Base-by-base conservation (phyloP, 1,140 invertebrate genomes). In the Bombus sylvicola region DNA sequence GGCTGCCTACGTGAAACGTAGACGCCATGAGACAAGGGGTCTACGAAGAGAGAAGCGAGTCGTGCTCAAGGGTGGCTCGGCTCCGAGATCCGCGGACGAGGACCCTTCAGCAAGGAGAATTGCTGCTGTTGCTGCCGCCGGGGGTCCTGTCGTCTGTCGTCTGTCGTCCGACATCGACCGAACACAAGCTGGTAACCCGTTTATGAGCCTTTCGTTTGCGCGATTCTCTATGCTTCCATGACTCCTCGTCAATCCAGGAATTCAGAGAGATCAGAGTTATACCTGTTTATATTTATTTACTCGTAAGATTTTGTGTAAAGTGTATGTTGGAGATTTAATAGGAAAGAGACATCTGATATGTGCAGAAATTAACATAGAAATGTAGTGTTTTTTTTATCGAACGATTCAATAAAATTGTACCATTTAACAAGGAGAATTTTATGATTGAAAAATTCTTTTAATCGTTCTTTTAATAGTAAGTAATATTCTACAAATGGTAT, bases 1-100 rank as follows among this genome's bases (percentile, higher is more conserved):
- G 90, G 89, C 87, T 93, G 89, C 90, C 88, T 92, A 92, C 92
- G 91, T 93, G 92, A 93, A 93, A 93, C 91, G 89, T 93, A 93
- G 92, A 93, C 91, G 91, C 92, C 91, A 88, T 87, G 88, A 93
- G 92, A 93, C 92, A 93, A 93, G 92, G 89, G 90, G 90, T 86
- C 89, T 92, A 89, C 86, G 85, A 77, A 69, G 77, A 86, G 87
- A 90, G 80, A 81, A 92, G 89, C 87, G 89, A 93, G 91, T 92
- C 93, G 93, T 93, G 93, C 93, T 93, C 92, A 93, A 93, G 93
- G 91, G 92, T 93, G 90, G 92, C 91, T 93, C 89, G 84, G 88
- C 92, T 91, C 88, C 80, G 89, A 87, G 90, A 91, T 93, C 89
- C 88, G 88, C 88, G 91, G 91, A 93, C 90, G 92, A 93, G 93